Percentiles rank a stretch among this genome's conserved stretches.
phyloP scores from a whole-genome alignment of 2,888 invertebrate species.

The Tetragnatha montana region DNA sequence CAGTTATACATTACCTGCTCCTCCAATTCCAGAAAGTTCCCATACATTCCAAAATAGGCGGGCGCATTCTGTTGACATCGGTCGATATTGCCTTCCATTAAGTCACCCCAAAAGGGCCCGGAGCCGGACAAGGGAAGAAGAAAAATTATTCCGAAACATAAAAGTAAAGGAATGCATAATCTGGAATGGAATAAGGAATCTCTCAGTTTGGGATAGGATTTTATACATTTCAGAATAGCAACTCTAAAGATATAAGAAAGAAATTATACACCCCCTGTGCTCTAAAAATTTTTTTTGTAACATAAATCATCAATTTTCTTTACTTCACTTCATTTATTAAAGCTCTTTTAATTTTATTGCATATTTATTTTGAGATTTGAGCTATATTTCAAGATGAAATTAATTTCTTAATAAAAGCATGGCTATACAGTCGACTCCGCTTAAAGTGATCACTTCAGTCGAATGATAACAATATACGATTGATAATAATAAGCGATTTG shows the following conservation, averaged over 20 bases:
- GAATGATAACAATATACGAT: too few relatives aligned
- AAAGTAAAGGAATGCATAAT: constrained; percentile 46
- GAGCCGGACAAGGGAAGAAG: constrained; percentile 47
- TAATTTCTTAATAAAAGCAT: too few relatives aligned
- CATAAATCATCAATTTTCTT: too few relatives aligned
- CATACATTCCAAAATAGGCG: constrained; percentile 52
- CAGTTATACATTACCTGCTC: constrained; percentile 45
- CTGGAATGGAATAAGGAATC: background rate
- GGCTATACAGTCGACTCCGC: too few relatives aligned
- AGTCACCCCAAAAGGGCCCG: constrained; percentile 62
- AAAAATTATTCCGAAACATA: constrained; percentile 43
- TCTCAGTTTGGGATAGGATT: too few relatives aligned
- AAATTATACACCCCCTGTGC: background rate
- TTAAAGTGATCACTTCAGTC: too few relatives aligned
- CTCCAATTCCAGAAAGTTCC: constrained; percentile 42
- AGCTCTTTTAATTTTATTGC: background rate
- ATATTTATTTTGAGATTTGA: background rate
- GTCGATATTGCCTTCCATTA: constrained; percentile 7
- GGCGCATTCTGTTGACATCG: constrained; percentile 12
- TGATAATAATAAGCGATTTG: too few relatives aligned
- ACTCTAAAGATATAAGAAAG: too few relatives aligned
- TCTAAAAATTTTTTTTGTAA: background rate
- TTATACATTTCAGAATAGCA: too few relatives aligned
- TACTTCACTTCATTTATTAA: too few relatives aligned
- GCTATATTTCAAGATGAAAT: background rate